These are phyloP conservation scores for Cyclopterus lumpus DNA, from an alignment of 2,797 vertebrate species.

Conservation along the genomic window DNA sequence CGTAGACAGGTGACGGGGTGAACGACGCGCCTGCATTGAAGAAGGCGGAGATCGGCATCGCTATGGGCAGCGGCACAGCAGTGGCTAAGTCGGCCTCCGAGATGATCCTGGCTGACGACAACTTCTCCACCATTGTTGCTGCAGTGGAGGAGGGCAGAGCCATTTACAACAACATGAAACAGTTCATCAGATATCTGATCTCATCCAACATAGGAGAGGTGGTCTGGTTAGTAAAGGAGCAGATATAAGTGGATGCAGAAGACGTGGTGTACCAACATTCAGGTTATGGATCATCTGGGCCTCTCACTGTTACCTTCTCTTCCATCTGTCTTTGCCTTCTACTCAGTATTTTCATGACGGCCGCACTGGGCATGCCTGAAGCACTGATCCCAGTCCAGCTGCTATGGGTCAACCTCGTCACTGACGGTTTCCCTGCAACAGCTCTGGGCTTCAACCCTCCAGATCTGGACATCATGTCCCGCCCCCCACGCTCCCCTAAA, in stretches of 20 bases:
- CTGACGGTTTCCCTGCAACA: slow-evolving; percentile 85
- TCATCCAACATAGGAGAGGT: slow-evolving; percentile 88
- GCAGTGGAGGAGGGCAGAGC: slow-evolving; percentile 86
- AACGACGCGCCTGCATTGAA: slow-evolving; percentile 86
- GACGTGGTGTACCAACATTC: neutral
- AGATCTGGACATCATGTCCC: slow-evolving; percentile 86
- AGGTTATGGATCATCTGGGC: neutral
- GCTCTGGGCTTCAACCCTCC: slow-evolving; percentile 87
- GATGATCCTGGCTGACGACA: slow-evolving; percentile 88
- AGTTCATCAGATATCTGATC: slow-evolving; percentile 87
- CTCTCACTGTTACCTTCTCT: neutral
- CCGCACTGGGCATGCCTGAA: slow-evolving; percentile 87
- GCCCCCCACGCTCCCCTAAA: slow-evolving; percentile 82
- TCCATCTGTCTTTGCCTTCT: neutral
- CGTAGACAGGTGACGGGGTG: slow-evolving; percentile 85
- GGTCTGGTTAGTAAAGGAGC: slow-evolving; percentile 79
- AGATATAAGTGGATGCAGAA: neutral
- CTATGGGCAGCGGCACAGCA: slow-evolving; percentile 86
- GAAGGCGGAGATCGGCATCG: slow-evolving; percentile 87
- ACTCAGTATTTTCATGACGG: slow-evolving; percentile 84
- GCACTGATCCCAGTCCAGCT: slow-evolving; percentile 86
- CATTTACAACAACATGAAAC: slow-evolving; percentile 90
- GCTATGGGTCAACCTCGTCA: slow-evolving; percentile 86
- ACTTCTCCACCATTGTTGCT: slow-evolving; percentile 86
- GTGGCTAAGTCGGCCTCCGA: slow-evolving; percentile 87